Conservation (phyloP, 2,113 vertebrate species). For the Amphilophus citrinellus region DNA sequence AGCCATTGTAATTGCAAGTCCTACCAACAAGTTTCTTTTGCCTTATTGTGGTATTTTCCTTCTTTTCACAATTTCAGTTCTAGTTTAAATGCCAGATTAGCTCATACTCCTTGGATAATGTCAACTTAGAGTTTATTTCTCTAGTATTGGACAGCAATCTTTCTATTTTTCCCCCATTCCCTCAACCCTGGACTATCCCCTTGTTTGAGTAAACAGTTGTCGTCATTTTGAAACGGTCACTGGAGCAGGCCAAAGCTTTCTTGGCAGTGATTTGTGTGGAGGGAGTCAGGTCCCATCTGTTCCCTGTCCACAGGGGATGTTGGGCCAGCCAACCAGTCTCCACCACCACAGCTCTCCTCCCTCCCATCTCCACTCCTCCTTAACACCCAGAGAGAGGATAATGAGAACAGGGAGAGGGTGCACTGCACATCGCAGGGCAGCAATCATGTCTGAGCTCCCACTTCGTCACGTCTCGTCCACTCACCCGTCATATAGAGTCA, state of each 20-base stretch:
- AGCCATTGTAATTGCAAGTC: neutral
- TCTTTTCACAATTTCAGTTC: neutral
- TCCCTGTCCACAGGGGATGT: constrained; percentile 61
- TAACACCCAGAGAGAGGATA: constrained; percentile 75
- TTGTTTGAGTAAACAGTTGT: constrained; percentile 54
- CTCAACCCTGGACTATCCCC: constrained; percentile 29
- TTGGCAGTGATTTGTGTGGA: constrained; percentile 71
- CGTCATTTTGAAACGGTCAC: constrained; percentile 53
- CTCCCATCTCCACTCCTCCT: constrained; percentile 42
- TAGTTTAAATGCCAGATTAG: neutral
- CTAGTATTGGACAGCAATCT: neutral
- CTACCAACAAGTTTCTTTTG: neutral
- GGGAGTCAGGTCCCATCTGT: constrained; percentile 74
- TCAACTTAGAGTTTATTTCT: neutral
- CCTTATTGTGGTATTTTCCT: neutral
- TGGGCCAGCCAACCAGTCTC: constrained; percentile 56
- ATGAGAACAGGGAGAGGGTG: constrained; percentile 65
- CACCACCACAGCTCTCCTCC: constrained; percentile 23
- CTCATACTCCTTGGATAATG: neutral
- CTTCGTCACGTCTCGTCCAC: constrained; percentile 32
- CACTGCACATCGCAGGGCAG: constrained; percentile 48
- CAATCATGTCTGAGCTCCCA: constrained; percentile 42
- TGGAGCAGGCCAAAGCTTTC: constrained; percentile 45
- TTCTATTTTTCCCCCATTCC: constrained; percentile 8
- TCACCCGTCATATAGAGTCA: constrained; percentile 26